Base-by-base conservation (phyloP, 2,888 invertebrate genomes). In the Ichneumon xanthorius region DNA sequence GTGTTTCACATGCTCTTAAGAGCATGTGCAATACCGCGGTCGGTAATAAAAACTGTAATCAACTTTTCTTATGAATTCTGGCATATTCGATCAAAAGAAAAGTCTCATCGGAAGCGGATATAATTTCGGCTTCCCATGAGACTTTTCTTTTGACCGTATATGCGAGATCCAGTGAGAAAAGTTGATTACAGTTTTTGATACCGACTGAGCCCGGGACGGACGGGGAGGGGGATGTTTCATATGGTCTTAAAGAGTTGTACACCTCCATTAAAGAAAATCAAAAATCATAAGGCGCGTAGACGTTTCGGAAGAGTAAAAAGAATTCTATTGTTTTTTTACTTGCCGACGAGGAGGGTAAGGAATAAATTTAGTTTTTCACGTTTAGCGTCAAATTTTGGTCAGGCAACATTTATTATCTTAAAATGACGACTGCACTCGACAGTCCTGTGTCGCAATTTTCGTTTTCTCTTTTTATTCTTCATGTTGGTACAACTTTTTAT, bases 381-480 rank as follows among this genome's bases (percentile, higher is more conserved):
- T 16, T 16, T 48, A 14, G 45, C 14, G 16, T 58, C 3, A 22
- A 22, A 58, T 22, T 58, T 58, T 14, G 55, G 22, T 58, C 30
- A 63, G 16, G 63, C 33, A 30, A 63, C 6, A 63, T 63, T 63
- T n/a, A 63, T 63, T 63, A 58, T 63, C 16, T 26, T 63, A 63
- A 30, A 63, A 63, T 63, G 16, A 14, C 30, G 30, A 63, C 6
- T 33, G 26, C 61, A 30, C 30, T 30, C 61, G 33, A 16, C 63
- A 14, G 9, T 53, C 16, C 16, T 63, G 16, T 16, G 5, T 63
- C 63, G n/a, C 33, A 33, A 63, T 63, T 53, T 53, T 53, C 26
- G 16, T 4, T 22, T 26, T 26, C 53, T 4, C n/a, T 50, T 53
- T 30, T 58, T 40, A 30, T 33, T 75, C 19, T 50, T 33, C 75